Percentiles rank a stretch among this genome's conserved stretches.
Conservation (phyloP, 64 coral and sea anemone species). For the Pachyseris speciosa region DNA sequence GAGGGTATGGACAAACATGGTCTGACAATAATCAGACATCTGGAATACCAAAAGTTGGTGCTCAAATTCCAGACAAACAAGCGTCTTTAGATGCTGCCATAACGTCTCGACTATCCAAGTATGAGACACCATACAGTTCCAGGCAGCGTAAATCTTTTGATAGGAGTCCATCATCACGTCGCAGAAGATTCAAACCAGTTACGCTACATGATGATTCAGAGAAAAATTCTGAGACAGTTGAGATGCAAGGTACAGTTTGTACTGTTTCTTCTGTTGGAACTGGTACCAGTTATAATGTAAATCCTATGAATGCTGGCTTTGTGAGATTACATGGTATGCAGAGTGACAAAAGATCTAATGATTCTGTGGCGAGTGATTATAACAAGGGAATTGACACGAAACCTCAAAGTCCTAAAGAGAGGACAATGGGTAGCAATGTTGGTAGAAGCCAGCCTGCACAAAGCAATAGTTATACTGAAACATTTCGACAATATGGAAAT, state of each 20-base stretch:
- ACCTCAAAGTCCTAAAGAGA: neutral
- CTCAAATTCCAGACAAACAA: neutral
- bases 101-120: constrained; percentile 15
- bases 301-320: neutral
- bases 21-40: neutral
- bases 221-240: neutral
- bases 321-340: neutral
- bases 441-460: neutral
- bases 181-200: constrained; percentile 34
- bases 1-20: neutral
- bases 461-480: neutral
- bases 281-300: too few species aligned
- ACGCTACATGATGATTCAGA: neutral
- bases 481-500: neutral
- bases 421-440: neutral
- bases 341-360: neutral
- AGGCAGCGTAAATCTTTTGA: constrained; percentile 5
- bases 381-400: neutral
- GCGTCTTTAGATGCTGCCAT: constrained; percentile 15
- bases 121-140: constrained; percentile 35
- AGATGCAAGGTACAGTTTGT: neutral
- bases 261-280: neutral
- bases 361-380: neutral
- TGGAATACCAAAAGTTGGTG: neutral
- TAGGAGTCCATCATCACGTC: neutral